Conservation (phyloP, 1,140 invertebrate species). For the Orchesella cincta region DNA sequence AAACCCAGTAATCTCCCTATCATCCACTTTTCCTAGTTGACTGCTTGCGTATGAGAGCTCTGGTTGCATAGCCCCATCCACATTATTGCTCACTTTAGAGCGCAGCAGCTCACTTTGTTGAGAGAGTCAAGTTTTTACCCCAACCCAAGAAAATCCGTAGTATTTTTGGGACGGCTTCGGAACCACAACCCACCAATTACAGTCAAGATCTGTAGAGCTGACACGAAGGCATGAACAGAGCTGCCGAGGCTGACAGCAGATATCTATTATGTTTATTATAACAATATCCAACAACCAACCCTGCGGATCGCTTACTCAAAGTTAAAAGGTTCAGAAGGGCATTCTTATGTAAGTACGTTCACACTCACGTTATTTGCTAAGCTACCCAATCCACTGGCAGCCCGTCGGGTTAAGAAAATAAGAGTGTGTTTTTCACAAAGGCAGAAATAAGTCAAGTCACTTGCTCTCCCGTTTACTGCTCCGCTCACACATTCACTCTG, state of each 20-base stretch:
- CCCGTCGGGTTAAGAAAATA: no score
- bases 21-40: no score
- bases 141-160: conserved; percentile 16
- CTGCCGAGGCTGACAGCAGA: background rate
- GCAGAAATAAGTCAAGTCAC: no score
- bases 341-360: background rate
- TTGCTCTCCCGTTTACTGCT: background rate
- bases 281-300: conserved; percentile 10
- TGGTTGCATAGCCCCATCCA: no score
- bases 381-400: no score
- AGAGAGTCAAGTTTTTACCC: background rate
- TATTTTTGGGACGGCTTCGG: conserved; percentile 44
- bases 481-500: background rate
- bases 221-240: background rate
- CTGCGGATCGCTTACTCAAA: background rate
- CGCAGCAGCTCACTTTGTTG: conserved; percentile 1
- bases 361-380: background rate
- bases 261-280: conserved; percentile 24
- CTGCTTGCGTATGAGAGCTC: no score
- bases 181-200: conserved; percentile 47
- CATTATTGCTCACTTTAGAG: background rate
- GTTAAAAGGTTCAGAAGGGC: conserved; percentile 3
- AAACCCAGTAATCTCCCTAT: no score
- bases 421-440: no score
- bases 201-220: conserved; percentile 24